These are phyloP conservation scores for Linnaemya vulpina DNA, from an alignment of 2,888 invertebrate genomes.

Conservation along the genomic window DNA sequence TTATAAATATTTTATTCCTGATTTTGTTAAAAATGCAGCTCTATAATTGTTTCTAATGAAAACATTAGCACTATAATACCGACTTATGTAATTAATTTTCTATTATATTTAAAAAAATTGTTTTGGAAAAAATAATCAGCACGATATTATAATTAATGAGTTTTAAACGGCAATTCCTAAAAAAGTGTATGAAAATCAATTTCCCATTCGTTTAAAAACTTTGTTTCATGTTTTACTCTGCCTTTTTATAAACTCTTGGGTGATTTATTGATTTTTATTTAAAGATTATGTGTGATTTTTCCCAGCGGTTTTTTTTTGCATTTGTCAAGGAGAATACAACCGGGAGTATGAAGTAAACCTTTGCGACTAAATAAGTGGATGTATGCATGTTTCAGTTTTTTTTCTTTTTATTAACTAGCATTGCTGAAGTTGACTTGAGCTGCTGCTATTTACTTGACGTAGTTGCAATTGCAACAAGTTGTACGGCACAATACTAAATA, in stretches of 20 bases:
- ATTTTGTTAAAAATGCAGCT: too few species aligned
- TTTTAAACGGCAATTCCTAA: too few species aligned
- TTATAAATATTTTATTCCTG: too few species aligned
- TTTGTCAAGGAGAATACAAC: not conserved
- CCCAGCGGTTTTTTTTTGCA: conserved; percentile 73
- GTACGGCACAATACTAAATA: conserved; percentile 27
- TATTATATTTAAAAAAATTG: too few species aligned
- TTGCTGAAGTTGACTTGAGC: conserved; percentile 35
- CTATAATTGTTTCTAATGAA: too few species aligned
- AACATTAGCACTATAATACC: conserved; percentile 1
- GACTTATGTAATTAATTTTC: not conserved
- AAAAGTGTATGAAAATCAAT: too few species aligned
- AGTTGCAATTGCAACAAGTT: conserved; percentile 68
- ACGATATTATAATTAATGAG: too few species aligned
- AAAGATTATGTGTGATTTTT: conserved; percentile 81
- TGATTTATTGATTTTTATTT: conserved; percentile 80
- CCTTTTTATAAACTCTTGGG: conserved; percentile 49
- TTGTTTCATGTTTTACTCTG: conserved; percentile 23
- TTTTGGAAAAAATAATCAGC: too few species aligned
- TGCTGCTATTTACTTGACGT: conserved; percentile 33
- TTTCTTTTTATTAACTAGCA: conserved; percentile 23
- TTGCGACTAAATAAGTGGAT: conserved; percentile 36
- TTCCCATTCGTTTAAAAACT: conserved; percentile 26
- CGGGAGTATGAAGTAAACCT: conserved; percentile 1
- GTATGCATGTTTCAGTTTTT: conserved; percentile 6